Evolutionary conservation across 2,113 vertebrate species (phyloP).

Genomic region (Anarhynchus alexandrinus): DNA sequence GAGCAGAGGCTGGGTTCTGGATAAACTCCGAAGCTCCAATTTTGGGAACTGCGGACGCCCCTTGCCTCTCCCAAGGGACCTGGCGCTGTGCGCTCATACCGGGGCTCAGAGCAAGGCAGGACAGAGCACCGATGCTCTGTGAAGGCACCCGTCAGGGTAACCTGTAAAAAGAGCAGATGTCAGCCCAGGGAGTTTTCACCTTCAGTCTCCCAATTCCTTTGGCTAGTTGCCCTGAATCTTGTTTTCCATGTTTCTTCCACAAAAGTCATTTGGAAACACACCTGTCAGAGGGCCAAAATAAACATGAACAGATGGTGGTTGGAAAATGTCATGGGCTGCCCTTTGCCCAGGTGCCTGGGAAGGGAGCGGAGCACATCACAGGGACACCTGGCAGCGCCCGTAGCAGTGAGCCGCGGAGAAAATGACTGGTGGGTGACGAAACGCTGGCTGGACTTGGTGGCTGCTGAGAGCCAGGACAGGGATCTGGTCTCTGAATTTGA

Average conservation of each 20-base stretch:
- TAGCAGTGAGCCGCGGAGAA: not conserved
- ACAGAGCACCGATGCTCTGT: not conserved
- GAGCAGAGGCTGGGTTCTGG: not conserved
- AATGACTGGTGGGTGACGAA: not conserved
- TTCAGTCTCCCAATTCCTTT: not conserved
- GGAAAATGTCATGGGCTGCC: not conserved
- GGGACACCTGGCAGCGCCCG: not conserved
- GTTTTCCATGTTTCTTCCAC: not conserved
- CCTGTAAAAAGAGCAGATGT: not conserved
- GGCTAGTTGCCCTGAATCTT: not conserved
- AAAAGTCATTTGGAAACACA: not conserved
- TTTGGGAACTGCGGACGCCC: not conserved
- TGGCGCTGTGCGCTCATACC: rapidly evolving
- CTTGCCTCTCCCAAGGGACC: not conserved
- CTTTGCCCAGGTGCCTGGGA: not conserved
- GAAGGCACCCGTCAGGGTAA: no score
- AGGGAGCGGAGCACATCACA: not conserved
- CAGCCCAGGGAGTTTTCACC: not conserved
- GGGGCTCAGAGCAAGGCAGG: not conserved
- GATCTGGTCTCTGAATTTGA: not conserved
- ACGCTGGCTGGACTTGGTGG: not conserved
- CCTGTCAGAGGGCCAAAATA: not conserved
- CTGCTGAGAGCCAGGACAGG: rapidly evolving
- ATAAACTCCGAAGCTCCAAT: not conserved
- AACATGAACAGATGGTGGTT: not conserved